These are phyloP conservation scores for Pterocles gutturalis DNA, from an alignment of 2,113 vertebrate genomes.

Conservation along the genomic window DNA sequence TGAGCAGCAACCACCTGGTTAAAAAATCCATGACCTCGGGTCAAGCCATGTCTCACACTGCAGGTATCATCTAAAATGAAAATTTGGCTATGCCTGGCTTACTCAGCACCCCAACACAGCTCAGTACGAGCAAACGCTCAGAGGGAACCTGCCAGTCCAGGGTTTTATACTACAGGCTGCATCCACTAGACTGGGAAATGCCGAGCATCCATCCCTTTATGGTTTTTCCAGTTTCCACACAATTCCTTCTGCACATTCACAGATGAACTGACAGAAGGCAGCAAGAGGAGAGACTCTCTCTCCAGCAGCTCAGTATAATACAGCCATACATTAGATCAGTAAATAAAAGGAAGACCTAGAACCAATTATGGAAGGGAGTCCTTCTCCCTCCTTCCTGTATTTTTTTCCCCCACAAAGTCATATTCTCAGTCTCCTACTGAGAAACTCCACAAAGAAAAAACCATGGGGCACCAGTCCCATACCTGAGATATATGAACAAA, in stretches of 20 bases:
- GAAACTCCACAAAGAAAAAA: neutral
- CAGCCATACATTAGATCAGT: neutral
- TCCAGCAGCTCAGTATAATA: neutral
- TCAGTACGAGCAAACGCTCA: rapidly evolving
- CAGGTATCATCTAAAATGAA: neutral
- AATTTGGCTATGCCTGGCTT: neutral
- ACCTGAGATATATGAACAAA: neutral
- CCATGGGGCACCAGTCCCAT: neutral
- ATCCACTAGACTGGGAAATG: neutral
- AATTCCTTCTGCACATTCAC: neutral
- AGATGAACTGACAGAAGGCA: neutral
- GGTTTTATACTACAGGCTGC: neutral
- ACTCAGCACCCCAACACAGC: neutral
- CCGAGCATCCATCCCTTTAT: neutral
- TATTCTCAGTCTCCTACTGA: neutral
- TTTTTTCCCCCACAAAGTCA: rapidly evolving
- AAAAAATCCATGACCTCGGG: neutral
- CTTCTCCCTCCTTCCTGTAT: neutral
- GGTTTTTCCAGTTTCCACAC: neutral
- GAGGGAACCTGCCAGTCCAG: neutral
- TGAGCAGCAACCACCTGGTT: neutral
- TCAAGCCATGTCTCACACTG: neutral
- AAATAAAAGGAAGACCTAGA: neutral
- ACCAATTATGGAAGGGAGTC: neutral
- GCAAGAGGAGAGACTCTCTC: neutral